Base-by-base conservation (phyloP, 2,113 vertebrate species). In the Marcusenius ussheri region DNA sequence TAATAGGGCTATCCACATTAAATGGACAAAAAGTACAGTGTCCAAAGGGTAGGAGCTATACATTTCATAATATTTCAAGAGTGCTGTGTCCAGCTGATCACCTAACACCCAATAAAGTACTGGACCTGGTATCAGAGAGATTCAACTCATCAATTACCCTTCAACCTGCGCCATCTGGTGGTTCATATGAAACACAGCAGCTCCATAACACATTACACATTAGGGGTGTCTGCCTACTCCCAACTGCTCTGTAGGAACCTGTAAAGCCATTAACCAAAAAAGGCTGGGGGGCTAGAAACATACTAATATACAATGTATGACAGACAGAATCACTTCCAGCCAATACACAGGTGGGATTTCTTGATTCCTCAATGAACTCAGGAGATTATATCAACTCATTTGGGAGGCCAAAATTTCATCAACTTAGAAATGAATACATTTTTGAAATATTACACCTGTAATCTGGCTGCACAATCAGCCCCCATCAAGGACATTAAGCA, bases 161-260 rank as follows among this genome's bases (percentile, higher is more conserved):
- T 85, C 46, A 49, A 15, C 31, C 17, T 5, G 42, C 74, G 0
- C 90, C 90, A 87, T 90, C 90, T 90, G 50, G 66, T 90, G 86
- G 86, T 88, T 45, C 19, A 47, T n/a, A 88, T 90, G 42, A 88
- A 6, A 31, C n/a, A 90, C 83, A 39, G 74, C 74, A 70, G 1
- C 62, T 70, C 62, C 62, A 70, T 31, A 70, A 70, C n/a, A 70
- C 62, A 31, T 70, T 70, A 70, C 58, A 66, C 58, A 66, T 66
- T 66, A 66, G 8, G n/a, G 58, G n/a, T 66, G n/a, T 66, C 58
- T 11, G n/a, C 58, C 58, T 27, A 66, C 58, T 66, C 24, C 24
- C 24, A n/a, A n/a, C 8, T 62, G 58, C 58, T 62, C n/a, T 66
- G 3, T 66, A 66, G n/a, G 58, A 66, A 27, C n/a, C 58, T 27